A percentile compares a stretch with the other conserved stretches of the same genome.
These are phyloP conservation scores for Eupithecia vulgata DNA, from an alignment of 2,888 invertebrate genomes.

Conservation along the genomic window DNA sequence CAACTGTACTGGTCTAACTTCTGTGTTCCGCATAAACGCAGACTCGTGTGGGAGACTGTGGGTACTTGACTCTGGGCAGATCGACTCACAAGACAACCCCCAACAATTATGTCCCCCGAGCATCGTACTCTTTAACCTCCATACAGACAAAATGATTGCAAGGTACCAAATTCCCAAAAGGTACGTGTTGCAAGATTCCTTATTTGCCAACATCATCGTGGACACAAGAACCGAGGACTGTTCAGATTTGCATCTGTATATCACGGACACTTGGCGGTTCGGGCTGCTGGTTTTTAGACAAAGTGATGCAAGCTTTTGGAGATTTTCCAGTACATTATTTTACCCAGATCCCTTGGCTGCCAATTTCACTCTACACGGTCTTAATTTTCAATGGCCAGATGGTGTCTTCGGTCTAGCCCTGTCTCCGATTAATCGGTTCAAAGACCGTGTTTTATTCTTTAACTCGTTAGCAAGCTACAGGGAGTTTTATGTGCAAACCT, in stretches of 20 bases:
- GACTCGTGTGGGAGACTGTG: slow-evolving; percentile 91
- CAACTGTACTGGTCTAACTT: slow-evolving; percentile 88
- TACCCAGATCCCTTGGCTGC: slow-evolving; percentile 89
- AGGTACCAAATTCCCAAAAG: slow-evolving; percentile 86
- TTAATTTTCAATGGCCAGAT: slow-evolving; percentile 92
- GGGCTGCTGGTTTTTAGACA: slow-evolving; percentile 86
- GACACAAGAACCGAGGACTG: slow-evolving; percentile 85
- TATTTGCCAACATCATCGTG: slow-evolving; percentile 87
- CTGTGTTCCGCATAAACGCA: slow-evolving; percentile 89
- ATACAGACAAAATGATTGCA: slow-evolving; percentile 85
- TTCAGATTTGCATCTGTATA: slow-evolving; percentile 86
- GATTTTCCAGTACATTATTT: slow-evolving; percentile 87
- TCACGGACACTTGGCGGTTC: slow-evolving; percentile 88
- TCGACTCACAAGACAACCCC: slow-evolving; percentile 86
- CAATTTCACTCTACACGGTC: slow-evolving; percentile 88
- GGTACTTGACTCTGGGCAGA: slow-evolving; percentile 92
- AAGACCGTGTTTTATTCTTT: slow-evolving; percentile 88
- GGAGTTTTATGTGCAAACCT: slow-evolving; percentile 89
- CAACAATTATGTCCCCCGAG: slow-evolving; percentile 89
- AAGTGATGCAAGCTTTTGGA: slow-evolving; percentile 84
- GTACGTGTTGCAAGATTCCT: slow-evolving; percentile 86
- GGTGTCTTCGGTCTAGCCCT: slow-evolving; percentile 91
- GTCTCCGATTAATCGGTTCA: slow-evolving; percentile 78
- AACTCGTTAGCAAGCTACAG: slow-evolving; percentile 92
- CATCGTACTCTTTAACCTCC: slow-evolving; percentile 88